Conservation (phyloP, 2,113 vertebrate species). For the Hippocampus zosterae region DNA sequence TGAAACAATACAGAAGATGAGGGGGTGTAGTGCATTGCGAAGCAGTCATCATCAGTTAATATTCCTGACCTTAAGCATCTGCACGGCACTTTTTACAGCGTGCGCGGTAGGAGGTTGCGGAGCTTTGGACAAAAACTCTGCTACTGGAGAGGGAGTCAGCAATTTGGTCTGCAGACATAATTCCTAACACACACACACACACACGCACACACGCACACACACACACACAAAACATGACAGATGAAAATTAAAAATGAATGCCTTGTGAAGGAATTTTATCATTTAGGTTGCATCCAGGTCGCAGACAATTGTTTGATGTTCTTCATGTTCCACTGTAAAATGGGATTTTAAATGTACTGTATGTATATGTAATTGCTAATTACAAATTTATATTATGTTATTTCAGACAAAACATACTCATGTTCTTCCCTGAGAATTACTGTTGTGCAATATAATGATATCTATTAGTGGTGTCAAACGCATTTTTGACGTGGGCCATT, state of each 20-base stretch:
- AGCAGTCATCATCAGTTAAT: neutral
- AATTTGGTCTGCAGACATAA: conserved; percentile 92
- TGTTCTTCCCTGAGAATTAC: no score
- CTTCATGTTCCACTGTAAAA: neutral
- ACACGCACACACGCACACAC: conserved; percentile 21
- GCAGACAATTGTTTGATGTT: neutral
- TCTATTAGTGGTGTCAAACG: no score
- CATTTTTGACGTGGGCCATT: no score
- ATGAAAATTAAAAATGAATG: neutral
- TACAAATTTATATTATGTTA: no score
- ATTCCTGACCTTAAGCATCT: conserved; percentile 87
- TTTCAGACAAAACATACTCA: no score
- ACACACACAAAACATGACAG: conserved; percentile 19
- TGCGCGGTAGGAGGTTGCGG: conserved; percentile 87
- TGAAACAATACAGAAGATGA: neutral
- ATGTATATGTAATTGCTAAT: no score
- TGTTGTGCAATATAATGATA: no score
- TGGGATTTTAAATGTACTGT: neutral
- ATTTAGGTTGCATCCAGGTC: neutral
- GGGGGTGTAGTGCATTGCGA: neutral
- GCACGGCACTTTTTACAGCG: conserved; percentile 83
- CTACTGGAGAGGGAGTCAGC: conserved; percentile 81
- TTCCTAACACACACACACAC: conserved; percentile 47
- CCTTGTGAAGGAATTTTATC: neutral
- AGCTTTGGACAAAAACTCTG: conserved; percentile 90